Percentiles rank a stretch among this genome's conserved stretches.
Evolutionary conservation across 2,797 vertebrate species (phyloP).

Genomic region (Epinephelus coioides): DNA sequence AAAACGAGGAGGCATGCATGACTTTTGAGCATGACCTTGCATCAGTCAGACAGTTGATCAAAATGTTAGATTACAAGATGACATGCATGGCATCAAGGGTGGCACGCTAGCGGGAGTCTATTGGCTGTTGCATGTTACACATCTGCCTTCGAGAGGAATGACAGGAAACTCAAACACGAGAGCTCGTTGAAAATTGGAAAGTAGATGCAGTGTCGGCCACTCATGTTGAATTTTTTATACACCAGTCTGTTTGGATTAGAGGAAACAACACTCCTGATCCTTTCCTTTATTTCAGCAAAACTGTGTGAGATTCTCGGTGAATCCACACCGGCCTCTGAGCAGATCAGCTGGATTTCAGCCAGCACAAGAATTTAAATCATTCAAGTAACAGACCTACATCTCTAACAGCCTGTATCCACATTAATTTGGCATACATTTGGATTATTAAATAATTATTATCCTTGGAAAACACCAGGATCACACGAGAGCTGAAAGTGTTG

Average conservation of each 20-base stretch:
- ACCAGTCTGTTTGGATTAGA: slow-evolving; percentile 40
- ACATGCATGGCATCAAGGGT: slow-evolving; percentile 25
- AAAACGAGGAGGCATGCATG: not conserved
- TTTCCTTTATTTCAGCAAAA: slow-evolving; percentile 15
- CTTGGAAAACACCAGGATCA: slow-evolving; percentile 32
- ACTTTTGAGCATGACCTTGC: slow-evolving; percentile 39
- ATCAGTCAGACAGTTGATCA: slow-evolving; percentile 18
- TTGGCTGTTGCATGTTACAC: slow-evolving; percentile 8
- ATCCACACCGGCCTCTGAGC: not conserved
- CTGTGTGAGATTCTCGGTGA: not conserved
- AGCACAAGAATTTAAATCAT: slow-evolving; percentile 8
- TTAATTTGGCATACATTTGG: slow-evolving; percentile 8
- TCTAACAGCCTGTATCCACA: slow-evolving; percentile 15
- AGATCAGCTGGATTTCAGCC: slow-evolving; percentile 6
- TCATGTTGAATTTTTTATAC: slow-evolving; percentile 2
- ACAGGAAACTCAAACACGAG: slow-evolving; percentile 1
- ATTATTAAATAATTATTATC: slow-evolving; percentile 24
- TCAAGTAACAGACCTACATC: slow-evolving; percentile 10
- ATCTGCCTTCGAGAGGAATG: slow-evolving; percentile 19
- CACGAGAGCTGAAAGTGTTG: slow-evolving; percentile 9
- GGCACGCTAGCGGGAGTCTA: not conserved
- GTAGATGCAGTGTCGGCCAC: not conserved
- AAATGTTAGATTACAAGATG: slow-evolving; percentile 35
- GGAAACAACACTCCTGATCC: slow-evolving; percentile 14
- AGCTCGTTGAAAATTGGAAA: slow-evolving; percentile 3